phyloP scores from a whole-genome alignment of 2,888 invertebrate species.

The Endotricha flammealis region DNA sequence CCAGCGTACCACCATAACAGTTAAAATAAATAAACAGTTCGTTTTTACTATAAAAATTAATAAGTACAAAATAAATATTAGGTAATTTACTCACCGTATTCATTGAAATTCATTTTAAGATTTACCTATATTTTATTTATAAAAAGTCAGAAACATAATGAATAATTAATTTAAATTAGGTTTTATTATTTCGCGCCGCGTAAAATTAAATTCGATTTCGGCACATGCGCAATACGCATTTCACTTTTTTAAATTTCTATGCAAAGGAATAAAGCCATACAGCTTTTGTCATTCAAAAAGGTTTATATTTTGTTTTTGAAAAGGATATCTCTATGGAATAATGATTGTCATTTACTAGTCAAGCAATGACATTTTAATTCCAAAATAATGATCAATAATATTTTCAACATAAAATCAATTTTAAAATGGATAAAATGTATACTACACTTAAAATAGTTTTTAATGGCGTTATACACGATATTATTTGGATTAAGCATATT shows the following conservation, averaged over 20 bases:
- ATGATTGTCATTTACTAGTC: too few species aligned
- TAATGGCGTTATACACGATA: slow-evolving; percentile 68
- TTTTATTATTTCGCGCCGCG: background rate
- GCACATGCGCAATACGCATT: too few species aligned
- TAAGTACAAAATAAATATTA: slow-evolving; percentile 4
- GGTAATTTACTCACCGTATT: slow-evolving; percentile 42
- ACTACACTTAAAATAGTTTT: slow-evolving; percentile 8
- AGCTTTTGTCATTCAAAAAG: too few species aligned
- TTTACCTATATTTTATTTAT: slow-evolving; percentile 16
- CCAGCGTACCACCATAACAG: too few species aligned
- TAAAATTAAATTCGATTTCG: background rate
- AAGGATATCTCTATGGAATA: too few species aligned
- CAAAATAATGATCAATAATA: background rate
- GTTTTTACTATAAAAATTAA: too few species aligned
- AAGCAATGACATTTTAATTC: too few species aligned
- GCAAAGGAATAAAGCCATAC: too few species aligned
- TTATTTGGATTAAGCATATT: slow-evolving; percentile 67
- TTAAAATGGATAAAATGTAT: background rate
- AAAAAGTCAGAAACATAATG: slow-evolving; percentile 13
- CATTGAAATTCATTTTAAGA: slow-evolving; percentile 41
- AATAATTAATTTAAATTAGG: slow-evolving; percentile 1
- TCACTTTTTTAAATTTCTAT: too few species aligned
- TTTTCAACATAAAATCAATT: slow-evolving; percentile 3
- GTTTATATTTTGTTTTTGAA: too few species aligned
- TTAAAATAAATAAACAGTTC: too few species aligned